Evolutionary conservation across 2,113 vertebrate genomes (phyloP).

Genomic region (Cryptomyrus ogoouensis): DNA sequence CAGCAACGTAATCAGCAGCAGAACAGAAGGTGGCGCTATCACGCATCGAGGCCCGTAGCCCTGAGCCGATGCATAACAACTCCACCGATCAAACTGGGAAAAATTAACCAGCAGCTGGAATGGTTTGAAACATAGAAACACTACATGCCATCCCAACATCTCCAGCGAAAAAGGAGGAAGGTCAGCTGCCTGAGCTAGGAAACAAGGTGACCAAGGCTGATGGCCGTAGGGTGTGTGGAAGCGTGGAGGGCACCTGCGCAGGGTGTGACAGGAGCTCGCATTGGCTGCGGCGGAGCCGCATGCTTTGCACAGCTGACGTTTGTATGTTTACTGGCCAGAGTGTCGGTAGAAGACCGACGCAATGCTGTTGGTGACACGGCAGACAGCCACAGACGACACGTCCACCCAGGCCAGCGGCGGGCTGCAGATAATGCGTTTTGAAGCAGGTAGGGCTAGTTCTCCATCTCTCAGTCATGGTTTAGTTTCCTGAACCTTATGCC

Average conservation of each 20-base stretch:
- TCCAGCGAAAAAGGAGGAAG: background rate
- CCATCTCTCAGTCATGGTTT: background rate
- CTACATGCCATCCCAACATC: background rate
- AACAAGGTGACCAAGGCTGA: background rate
- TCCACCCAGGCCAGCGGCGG: background rate
- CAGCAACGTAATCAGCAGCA: conserved; percentile 47
- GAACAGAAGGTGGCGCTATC: conserved; percentile 27
- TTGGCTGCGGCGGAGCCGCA: background rate
- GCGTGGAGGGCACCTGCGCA: background rate
- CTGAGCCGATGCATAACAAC: background rate
- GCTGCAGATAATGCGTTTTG: background rate
- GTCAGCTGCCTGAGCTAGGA: background rate
- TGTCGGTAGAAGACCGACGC: background rate
- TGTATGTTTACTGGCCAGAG: background rate
- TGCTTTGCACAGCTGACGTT: background rate
- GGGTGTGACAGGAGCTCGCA: background rate
- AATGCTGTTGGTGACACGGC: background rate
- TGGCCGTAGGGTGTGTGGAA: background rate
- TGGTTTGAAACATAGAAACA: background rate
- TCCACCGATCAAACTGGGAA: background rate
- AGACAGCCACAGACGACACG: background rate
- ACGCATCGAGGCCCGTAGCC: background rate
- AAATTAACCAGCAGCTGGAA: background rate
- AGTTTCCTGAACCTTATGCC: background rate
- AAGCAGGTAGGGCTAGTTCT: background rate